Evolutionary conservation across 2,888 invertebrate species (phyloP).

Genomic region (Carterocephalus palaemon): DNA sequence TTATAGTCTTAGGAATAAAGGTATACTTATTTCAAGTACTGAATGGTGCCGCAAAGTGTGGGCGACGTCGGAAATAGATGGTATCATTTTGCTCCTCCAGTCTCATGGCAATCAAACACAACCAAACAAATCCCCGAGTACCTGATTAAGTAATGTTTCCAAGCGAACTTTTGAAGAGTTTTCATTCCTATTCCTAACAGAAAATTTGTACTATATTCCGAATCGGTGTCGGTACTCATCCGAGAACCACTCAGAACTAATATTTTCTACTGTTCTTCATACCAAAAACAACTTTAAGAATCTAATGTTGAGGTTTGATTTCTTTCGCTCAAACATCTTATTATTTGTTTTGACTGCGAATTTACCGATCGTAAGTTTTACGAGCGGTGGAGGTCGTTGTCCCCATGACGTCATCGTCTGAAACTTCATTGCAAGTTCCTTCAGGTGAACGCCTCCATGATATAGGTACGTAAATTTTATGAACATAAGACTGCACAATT

Average conservation of each 20-base stretch:
- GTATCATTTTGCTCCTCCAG: constrained; percentile 38
- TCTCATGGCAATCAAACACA: constrained; percentile 35
- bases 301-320: constrained; percentile 26
- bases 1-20: constrained; percentile 25
- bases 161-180: constrained; percentile 31
- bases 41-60: constrained; percentile 43
- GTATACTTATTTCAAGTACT: constrained; percentile 47
- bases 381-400: constrained; percentile 52
- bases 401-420: constrained; percentile 59
- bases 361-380: constrained; percentile 59
- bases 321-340: constrained; percentile 9
- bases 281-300: constrained; percentile 27
- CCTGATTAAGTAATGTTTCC: constrained; percentile 3
- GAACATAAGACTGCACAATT: not conserved
- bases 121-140: constrained; percentile 17
- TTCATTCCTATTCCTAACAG: constrained; percentile 39
- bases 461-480: constrained; percentile 2
- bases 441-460: constrained; percentile 15
- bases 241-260: constrained; percentile 11
- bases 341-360: constrained; percentile 69
- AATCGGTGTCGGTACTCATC: constrained; percentile 20
- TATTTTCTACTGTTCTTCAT: constrained; percentile 4
- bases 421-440: constrained; percentile 36
- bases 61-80: constrained; percentile 48
- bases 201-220: too few species aligned